Evolutionary conservation across 2,797 vertebrate species (phyloP), one percentile per base, ranked within the genome.

Genomic region (Sphenodon punctatus): DNA sequence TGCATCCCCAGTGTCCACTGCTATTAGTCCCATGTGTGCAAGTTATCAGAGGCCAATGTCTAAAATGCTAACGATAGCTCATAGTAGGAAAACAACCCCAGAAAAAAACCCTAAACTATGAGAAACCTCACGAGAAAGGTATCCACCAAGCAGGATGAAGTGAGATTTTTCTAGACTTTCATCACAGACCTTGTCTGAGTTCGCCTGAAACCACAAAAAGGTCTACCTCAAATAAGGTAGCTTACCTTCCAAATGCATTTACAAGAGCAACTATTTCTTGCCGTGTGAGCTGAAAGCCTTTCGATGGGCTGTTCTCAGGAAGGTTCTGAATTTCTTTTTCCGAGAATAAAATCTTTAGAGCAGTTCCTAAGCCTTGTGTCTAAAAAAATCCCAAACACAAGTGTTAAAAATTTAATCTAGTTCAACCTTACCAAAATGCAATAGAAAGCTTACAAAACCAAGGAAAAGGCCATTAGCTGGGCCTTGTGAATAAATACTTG

Each of bases 301-400:
- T 97, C 1, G 98, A 98, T 0, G 97, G 97, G 59, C 96, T 98
- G 6, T 97, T 96, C 67, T 99, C 98, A 2, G 97, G 96, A 75
- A 99, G 97, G 56, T 96, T 98, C 87, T 98, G 95, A 84, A 99
- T 99, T 94, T 99, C 97, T 70, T 96, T 98, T 94, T 99, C 98
- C 5, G 98, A 99, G 93, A 99, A 99, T 64, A 99, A 92, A 92
- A 99, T 97, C 95, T 98, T 98, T 94, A 99, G 96, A 27, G 98
- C 98, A 3, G 98, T 98, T 76, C 98, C 98, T 77, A 99, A 95
- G 63, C 98, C 98, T 91, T 99, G 97, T 63, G 97, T 99, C 98
- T 99, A 78, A 63, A 75, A 83, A 38, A 88, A 75, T 71, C 60
- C 10, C 23, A 3, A 65, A 9, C 64, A 90, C 67, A 70, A 75